These are phyloP conservation scores for Hanleya hanleyi DNA, from an alignment of 2,888 invertebrate species.

Conservation along the genomic window DNA sequence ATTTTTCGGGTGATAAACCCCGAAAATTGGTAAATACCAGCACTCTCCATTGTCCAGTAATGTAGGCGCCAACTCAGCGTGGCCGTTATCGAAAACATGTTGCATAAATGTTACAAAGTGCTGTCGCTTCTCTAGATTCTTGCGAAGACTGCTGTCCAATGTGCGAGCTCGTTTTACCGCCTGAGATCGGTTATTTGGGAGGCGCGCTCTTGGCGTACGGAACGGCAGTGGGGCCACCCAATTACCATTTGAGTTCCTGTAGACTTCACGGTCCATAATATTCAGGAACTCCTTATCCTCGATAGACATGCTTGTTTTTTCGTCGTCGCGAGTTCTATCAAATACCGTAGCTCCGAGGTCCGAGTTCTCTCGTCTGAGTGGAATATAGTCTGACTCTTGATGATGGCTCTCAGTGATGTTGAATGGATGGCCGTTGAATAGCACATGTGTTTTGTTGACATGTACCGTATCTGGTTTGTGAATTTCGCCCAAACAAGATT, in stretches of 20 bases:
- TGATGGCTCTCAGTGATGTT: slow-evolving; percentile 6
- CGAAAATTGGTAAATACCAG: no score
- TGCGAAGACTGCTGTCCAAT: not conserved
- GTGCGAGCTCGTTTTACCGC: not conserved
- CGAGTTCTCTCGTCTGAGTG: not conserved
- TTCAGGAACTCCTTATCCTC: slow-evolving; percentile 21
- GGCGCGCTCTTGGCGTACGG: not conserved
- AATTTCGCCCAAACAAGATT: slow-evolving; percentile 16
- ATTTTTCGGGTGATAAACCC: no score
- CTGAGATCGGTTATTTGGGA: slow-evolving; percentile 24
- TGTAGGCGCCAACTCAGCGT: no score
- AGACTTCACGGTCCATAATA: slow-evolving; percentile 11
- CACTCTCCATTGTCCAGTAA: no score
- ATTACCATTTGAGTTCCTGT: slow-evolving; percentile 11
- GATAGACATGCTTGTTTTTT: slow-evolving; percentile 12
- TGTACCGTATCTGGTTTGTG: slow-evolving; percentile 17
- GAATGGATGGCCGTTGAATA: slow-evolving; percentile 17
- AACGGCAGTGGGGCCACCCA: slow-evolving; percentile 26
- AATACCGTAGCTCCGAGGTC: slow-evolving; percentile 1
- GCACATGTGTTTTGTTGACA: slow-evolving; percentile 20
- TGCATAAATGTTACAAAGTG: no score
- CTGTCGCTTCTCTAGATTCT: no score
- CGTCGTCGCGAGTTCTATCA: slow-evolving; percentile 12
- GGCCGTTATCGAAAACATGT: no score
- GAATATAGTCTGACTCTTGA: no score